Evolutionary conservation across 2,113 vertebrate genomes (phyloP).

Genomic region (Anser brachyrhynchus): DNA sequence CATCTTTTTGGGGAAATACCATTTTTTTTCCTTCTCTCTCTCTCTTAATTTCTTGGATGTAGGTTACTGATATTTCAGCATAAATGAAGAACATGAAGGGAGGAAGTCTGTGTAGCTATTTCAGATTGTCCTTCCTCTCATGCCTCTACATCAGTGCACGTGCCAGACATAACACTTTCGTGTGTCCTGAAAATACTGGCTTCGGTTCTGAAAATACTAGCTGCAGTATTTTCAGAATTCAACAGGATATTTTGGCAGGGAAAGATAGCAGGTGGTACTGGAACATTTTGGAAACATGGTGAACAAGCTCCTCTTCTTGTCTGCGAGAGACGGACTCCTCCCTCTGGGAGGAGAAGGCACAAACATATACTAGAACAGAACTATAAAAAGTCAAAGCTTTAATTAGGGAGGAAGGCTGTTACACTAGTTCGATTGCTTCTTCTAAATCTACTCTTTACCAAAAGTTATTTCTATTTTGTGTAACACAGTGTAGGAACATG

Average conservation of each 20-base stretch:
- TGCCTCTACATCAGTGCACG: not conserved
- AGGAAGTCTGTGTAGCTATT: not conserved
- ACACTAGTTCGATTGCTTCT: not conserved
- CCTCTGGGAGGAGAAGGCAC: not conserved
- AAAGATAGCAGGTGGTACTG: not conserved
- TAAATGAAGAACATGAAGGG: not conserved
- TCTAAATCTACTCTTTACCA: not conserved
- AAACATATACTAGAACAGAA: not conserved
- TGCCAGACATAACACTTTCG: not conserved
- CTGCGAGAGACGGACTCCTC: rapidly evolving
- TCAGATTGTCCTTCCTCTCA: not conserved
- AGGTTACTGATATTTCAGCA: not conserved
- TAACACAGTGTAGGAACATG: not conserved
- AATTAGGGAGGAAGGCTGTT: not conserved
- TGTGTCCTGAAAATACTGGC: slow-evolving; percentile 19
- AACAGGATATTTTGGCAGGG: slow-evolving; percentile 1
- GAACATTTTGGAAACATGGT: not conserved
- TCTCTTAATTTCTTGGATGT: not conserved
- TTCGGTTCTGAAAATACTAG: slow-evolving; percentile 16
- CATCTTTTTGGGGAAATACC: not conserved
- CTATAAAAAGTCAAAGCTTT: not conserved
- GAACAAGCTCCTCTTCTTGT: not conserved
- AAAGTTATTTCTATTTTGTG: not conserved
- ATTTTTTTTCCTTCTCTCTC: not conserved
- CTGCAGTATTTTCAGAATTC: not conserved